Conservation (phyloP, 2,797 vertebrate species). For the Hafferia zeledoni region DNA sequence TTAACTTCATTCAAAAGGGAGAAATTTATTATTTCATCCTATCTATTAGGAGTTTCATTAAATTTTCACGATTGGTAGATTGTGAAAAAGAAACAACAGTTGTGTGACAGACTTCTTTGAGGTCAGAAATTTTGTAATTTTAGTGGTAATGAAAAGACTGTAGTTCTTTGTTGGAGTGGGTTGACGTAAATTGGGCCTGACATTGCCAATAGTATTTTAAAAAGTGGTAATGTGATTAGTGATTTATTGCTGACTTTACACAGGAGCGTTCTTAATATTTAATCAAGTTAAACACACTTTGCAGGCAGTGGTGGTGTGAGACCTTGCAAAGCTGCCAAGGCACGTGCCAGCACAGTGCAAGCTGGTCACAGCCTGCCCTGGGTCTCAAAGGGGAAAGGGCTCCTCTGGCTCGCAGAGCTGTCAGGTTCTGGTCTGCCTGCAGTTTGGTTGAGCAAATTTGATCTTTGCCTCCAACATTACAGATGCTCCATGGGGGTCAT, state of each 20-base stretch:
- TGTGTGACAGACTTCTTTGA: background rate
- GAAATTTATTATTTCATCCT: background rate
- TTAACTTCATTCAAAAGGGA: background rate
- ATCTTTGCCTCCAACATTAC: background rate
- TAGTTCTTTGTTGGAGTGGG: background rate
- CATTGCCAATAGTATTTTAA: background rate
- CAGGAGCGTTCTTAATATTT: conserved; percentile 13
- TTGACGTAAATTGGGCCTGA: conserved; percentile 8
- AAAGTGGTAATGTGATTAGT: background rate
- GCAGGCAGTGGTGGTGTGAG: background rate
- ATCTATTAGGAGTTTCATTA: conserved; percentile 7
- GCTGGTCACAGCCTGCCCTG: background rate
- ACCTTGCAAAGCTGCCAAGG: background rate
- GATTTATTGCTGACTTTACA: conserved; percentile 38
- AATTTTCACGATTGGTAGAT: background rate
- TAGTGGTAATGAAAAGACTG: background rate
- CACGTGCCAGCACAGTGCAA: rapidly evolving
- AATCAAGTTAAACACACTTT: conserved; percentile 39
- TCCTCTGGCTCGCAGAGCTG: background rate
- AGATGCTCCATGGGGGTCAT: background rate
- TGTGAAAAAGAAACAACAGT: background rate
- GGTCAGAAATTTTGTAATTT: conserved; percentile 2
- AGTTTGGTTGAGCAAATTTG: background rate
- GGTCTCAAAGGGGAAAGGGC: background rate
- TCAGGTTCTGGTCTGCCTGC: background rate